Evolutionary conservation across 2,888 invertebrate species (phyloP).

Genomic region (Drosophila parthenogenetica): DNA sequence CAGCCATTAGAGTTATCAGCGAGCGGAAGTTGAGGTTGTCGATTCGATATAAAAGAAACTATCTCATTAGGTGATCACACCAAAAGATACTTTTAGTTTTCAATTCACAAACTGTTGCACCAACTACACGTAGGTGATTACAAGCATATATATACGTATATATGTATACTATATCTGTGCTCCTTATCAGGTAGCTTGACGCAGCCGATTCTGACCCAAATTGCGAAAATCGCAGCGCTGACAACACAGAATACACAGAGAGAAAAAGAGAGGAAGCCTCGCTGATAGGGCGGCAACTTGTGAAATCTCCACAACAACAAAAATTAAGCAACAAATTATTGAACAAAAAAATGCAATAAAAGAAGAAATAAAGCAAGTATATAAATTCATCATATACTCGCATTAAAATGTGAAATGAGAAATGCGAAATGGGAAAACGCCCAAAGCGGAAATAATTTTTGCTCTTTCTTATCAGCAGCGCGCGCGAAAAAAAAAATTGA

Average conservation of each 20-base stretch:
- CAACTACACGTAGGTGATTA: constrained; percentile 21
- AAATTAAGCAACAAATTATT: constrained; percentile 78
- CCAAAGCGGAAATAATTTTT: constrained; percentile 76
- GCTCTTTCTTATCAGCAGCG: constrained; percentile 68
- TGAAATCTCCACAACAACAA: constrained; percentile 60
- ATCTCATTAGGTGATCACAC: constrained; percentile 37
- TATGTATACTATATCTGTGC: constrained; percentile 22
- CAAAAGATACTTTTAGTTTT: constrained; percentile 64
- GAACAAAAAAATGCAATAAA: constrained; percentile 56
- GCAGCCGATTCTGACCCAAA: constrained; percentile 73
- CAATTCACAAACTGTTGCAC: constrained; percentile 47
- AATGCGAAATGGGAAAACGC: constrained; percentile 55
- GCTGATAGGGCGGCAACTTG: constrained; percentile 65
- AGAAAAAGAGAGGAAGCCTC: constrained; percentile 20
- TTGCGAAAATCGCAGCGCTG: constrained; percentile 52
- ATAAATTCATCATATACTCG: constrained; percentile 5
- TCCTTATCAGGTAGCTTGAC: constrained; percentile 69
- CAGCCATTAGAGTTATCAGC: neutral
- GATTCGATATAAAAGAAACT: constrained; percentile 20
- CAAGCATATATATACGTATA: constrained; percentile 20
- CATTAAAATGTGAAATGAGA: constrained; percentile 9
- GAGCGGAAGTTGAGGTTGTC: constrained; percentile 34
- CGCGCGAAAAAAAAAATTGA: constrained; percentile 68
- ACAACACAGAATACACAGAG: constrained; percentile 37
- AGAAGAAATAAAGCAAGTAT: constrained; percentile 21